These are phyloP conservation scores for Listronotus bonariensis DNA, from an alignment of 1,140 invertebrate species.

Conservation along the genomic window DNA sequence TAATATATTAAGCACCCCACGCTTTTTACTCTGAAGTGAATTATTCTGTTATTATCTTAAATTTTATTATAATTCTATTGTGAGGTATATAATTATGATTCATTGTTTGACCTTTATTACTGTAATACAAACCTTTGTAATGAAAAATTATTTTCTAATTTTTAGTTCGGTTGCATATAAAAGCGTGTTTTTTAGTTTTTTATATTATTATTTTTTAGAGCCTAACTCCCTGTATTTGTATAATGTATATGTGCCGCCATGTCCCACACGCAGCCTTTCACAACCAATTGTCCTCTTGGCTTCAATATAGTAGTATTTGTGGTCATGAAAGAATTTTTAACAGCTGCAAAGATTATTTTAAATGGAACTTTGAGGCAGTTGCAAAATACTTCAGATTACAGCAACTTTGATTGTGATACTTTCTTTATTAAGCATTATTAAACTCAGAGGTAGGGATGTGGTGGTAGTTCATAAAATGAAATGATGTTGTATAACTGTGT, in stretches of 20 bases:
- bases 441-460: constrained; percentile 83
- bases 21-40: too few species aligned
- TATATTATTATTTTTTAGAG: too few species aligned
- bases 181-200: too few species aligned
- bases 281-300: constrained; percentile 84
- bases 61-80: too few species aligned
- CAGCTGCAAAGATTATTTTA: constrained; percentile 82
- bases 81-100: too few species aligned
- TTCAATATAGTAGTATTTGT: constrained; percentile 85
- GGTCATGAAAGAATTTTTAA: constrained; percentile 78
- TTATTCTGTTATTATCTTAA: too few species aligned
- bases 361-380: constrained; percentile 89
- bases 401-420: constrained; percentile 80
- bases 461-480: constrained; percentile 90
- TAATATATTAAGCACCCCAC: too few species aligned
- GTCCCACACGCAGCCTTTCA: constrained; percentile 80
- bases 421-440: constrained; percentile 75
- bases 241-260: constrained; percentile 87
- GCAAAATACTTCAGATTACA: constrained; percentile 79
- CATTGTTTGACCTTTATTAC: too few species aligned
- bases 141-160: too few species aligned
- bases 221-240: constrained; percentile 75
- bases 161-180: too few species aligned
- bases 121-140: too few species aligned
- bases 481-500: constrained; percentile 80